Conservation (phyloP, 2,888 invertebrate genomes). For the Aphrophora alni region DNA sequence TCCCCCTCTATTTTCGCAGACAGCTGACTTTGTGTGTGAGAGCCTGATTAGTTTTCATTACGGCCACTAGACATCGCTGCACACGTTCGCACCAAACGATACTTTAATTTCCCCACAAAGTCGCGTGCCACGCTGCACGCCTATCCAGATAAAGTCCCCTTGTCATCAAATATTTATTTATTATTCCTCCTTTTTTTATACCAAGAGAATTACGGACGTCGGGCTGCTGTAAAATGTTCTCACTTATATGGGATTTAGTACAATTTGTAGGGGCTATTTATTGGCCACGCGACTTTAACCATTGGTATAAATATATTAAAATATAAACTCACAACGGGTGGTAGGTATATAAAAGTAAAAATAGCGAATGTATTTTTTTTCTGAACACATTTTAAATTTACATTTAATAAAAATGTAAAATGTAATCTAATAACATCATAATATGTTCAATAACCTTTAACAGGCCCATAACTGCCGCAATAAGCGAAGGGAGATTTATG, state of each 20-base stretch:
- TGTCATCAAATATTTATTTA: background rate
- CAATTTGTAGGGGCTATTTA: conserved; percentile 21
- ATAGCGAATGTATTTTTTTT: too few species aligned
- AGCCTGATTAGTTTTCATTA: conserved; percentile 1
- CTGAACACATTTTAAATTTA: too few species aligned
- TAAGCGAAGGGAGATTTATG: too few species aligned
- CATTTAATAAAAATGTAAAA: too few species aligned
- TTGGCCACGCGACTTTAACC: background rate
- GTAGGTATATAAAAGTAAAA: background rate
- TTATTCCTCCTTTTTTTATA: background rate
- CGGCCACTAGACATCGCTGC: background rate
- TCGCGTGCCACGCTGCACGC: background rate
- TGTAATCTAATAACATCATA: too few species aligned
- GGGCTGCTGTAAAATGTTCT: conserved; percentile 6
- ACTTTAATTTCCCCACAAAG: background rate
- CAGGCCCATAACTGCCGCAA: too few species aligned
- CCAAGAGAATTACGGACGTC: background rate
- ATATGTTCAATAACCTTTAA: too few species aligned
- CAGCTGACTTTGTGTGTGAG: background rate
- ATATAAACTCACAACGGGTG: background rate
- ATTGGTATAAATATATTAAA: background rate
- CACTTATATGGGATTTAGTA: conserved; percentile 35
- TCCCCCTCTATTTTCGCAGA: background rate
- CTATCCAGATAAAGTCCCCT: background rate
- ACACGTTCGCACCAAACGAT: background rate